Percentiles rank a stretch among this genome's conserved stretches.
phyloP scores from a whole-genome alignment of 2,113 vertebrate genomes.

The Hemichromis elongatus region DNA sequence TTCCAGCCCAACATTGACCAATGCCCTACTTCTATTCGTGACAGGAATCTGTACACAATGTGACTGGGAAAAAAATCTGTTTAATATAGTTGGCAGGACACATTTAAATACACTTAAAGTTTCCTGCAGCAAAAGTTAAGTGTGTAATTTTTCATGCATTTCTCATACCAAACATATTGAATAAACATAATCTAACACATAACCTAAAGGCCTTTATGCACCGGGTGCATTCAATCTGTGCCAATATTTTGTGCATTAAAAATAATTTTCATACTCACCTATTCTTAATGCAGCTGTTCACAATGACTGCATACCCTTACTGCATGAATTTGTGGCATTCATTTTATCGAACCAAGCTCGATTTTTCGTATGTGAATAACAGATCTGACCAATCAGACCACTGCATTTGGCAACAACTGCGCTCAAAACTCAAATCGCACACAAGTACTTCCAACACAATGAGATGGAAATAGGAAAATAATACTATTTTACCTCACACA shows the following conservation, averaged over 20 bases:
- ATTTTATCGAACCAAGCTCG: neutral
- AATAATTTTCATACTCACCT: neutral
- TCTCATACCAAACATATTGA: neutral
- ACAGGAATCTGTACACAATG: neutral
- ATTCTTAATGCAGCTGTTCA: neutral
- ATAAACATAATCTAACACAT: neutral
- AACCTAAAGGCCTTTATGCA: neutral
- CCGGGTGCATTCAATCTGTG: neutral
- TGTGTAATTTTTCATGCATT: neutral
- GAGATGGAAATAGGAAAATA: neutral
- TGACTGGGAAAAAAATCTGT: neutral
- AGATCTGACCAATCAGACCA: neutral
- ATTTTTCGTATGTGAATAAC: neutral
- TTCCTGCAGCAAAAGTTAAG: neutral
- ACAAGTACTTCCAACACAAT: neutral
- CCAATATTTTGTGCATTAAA: neutral
- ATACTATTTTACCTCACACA: neutral
- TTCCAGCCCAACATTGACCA: neutral
- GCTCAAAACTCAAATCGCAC: neutral
- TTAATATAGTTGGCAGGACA: neutral
- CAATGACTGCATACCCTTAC: neutral
- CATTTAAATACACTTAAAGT: neutral
- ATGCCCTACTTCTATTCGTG: neutral
- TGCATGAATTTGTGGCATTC: neutral
- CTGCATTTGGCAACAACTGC: neutral